Percentiles rank a stretch among this genome's conserved stretches.
These are phyloP conservation scores for Ivindomyrus marchei DNA, from an alignment of 2,113 vertebrate genomes.

Conservation along the genomic window DNA sequence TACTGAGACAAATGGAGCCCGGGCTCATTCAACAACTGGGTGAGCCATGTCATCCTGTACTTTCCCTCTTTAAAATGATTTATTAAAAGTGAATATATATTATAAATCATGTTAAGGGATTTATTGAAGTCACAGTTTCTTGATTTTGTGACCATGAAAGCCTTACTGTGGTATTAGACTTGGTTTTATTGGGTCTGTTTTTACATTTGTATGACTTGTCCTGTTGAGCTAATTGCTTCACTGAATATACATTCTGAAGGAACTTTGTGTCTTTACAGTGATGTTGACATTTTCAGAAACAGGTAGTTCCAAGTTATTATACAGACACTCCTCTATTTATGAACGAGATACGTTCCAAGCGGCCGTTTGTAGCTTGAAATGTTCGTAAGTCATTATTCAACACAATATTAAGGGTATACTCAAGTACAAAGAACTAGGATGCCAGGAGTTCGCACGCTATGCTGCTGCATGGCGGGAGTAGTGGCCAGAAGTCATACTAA, in stretches of 20 bases:
- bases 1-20: slow-evolving; percentile 36
- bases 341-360: too few relatives aligned
- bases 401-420: too few relatives aligned
- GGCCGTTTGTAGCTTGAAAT: too few relatives aligned
- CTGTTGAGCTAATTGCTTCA: background rate
- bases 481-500: too few relatives aligned
- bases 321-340: background rate
- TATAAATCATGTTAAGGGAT: background rate
- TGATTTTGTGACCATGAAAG: background rate
- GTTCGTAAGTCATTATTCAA: too few relatives aligned
- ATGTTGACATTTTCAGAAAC: background rate
- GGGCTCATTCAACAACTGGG: slow-evolving; percentile 37
- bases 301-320: background rate
- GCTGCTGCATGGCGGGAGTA: too few relatives aligned
- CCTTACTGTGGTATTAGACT: background rate
- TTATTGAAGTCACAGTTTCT: background rate
- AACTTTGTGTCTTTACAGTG: background rate
- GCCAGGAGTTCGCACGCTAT: accelerated
- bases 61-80: background rate
- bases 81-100: background rate
- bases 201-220: background rate
- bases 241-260: background rate
- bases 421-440: too few relatives aligned
- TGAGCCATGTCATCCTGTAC: slow-evolving; percentile 19
- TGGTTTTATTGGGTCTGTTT: background rate